phyloP scores from a whole-genome alignment of 2,888 invertebrate genomes.

The Athrips mouffetella region DNA sequence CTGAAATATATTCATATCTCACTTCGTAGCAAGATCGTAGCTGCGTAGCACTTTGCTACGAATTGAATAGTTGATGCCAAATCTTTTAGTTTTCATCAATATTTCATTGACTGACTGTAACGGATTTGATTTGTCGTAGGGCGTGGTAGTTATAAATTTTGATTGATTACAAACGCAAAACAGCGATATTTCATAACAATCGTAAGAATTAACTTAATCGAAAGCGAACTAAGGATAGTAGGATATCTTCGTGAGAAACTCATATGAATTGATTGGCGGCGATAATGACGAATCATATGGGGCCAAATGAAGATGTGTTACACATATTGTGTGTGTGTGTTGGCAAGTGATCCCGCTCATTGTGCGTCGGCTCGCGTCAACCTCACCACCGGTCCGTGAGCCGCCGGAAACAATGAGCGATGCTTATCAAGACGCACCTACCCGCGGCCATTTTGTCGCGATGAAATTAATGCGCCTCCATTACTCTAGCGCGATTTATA shows the following conservation, averaged over 20 bases:
- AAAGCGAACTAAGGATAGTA: background rate
- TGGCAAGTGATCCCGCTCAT: background rate
- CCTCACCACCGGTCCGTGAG: too few species aligned
- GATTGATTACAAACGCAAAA: slow-evolving; percentile 1
- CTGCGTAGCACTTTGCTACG: slow-evolving; percentile 5
- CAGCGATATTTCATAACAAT: background rate
- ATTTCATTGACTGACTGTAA: too few species aligned
- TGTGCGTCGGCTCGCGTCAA: background rate
- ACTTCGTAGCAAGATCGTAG: background rate
- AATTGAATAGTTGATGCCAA: background rate
- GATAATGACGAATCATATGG: slow-evolving; percentile 10
- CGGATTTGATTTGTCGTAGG: background rate
- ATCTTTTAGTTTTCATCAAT: background rate
- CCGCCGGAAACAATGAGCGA: slow-evolving; percentile 62
- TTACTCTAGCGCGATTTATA: slow-evolving; percentile 69
- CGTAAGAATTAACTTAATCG: slow-evolving; percentile 1
- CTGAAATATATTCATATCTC: background rate
- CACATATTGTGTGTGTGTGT: background rate
- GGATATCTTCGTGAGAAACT: background rate
- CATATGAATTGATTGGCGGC: slow-evolving; percentile 6
- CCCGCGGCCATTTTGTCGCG: slow-evolving; percentile 62
- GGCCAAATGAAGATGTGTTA: slow-evolving; percentile 8
- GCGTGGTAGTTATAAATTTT: background rate
- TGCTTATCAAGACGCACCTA: slow-evolving; percentile 65
- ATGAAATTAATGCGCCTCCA: slow-evolving; percentile 68